phyloP scores from a whole-genome alignment of 2,888 invertebrate genomes.

The Tridacna crocea region DNA sequence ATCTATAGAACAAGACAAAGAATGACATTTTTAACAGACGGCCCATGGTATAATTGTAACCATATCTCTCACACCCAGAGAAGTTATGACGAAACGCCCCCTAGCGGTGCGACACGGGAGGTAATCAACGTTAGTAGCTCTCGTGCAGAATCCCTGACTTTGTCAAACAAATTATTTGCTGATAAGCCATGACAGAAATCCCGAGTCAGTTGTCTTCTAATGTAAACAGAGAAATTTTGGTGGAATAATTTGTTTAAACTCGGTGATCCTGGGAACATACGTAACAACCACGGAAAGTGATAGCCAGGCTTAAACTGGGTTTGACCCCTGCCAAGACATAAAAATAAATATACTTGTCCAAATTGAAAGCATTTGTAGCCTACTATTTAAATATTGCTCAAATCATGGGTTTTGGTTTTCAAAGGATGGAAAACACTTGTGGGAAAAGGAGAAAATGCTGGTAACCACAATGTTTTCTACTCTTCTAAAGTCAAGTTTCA shows the following conservation, averaged over 20 bases:
- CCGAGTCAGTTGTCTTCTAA: conserved; percentile 20
- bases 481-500: not conserved
- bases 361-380: too few species aligned
- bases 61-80: conserved; percentile 11
- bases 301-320: too few species aligned
- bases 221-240: conserved; percentile 12
- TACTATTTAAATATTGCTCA: too few species aligned
- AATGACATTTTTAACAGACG: too few species aligned
- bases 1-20: too few species aligned
- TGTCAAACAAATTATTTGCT: conserved; percentile 23
- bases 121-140: conserved; percentile 24
- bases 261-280: too few species aligned
- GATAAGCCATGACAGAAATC: conserved; percentile 22
- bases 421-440: too few species aligned
- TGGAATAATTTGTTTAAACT: not conserved
- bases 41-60: not conserved
- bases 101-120: conserved; percentile 30
- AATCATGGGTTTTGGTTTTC: too few species aligned
- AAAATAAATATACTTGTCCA: too few species aligned
- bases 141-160: conserved; percentile 1
- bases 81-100: conserved; percentile 20
- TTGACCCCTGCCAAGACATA: too few species aligned
- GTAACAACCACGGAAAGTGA: too few species aligned
- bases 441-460: too few species aligned
- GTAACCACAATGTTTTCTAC: not conserved